These are phyloP conservation scores for Leptonema lineaticorne DNA, from an alignment of 1,140 invertebrate species.

Conservation along the genomic window DNA sequence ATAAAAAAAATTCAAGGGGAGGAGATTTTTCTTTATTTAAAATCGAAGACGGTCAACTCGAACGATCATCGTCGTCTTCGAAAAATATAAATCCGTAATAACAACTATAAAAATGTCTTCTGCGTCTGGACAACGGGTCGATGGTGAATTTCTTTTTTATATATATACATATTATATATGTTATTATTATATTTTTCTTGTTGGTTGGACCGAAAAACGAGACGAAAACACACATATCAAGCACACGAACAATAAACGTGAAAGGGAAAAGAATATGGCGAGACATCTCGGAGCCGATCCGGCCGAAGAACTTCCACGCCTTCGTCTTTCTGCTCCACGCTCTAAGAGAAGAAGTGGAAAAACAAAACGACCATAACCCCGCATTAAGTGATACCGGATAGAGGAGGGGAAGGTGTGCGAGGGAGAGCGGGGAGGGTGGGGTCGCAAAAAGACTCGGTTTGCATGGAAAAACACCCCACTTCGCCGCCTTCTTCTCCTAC, in stretches of 20 bases:
- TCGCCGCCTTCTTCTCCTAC: too few relatives aligned
- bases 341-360: neutral
- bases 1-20: too few relatives aligned
- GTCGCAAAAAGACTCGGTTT: neutral
- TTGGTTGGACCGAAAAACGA: neutral
- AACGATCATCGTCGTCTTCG: neutral
- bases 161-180: too few relatives aligned
- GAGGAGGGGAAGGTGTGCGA: too few relatives aligned
- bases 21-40: too few relatives aligned
- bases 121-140: slow-evolving; percentile 16
- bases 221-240: neutral
- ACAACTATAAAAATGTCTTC: slow-evolving; percentile 27
- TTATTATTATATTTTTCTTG: slow-evolving; percentile 4
- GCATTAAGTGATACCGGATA: neutral
- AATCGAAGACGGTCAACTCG: neutral
- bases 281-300: slow-evolving; percentile 42
- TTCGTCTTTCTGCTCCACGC: slow-evolving; percentile 4
- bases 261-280: slow-evolving; percentile 27
- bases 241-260: neutral
- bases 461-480: neutral
- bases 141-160: slow-evolving; percentile 1
- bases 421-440: too few relatives aligned
- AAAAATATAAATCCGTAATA: slow-evolving; percentile 26
- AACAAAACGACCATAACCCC: slow-evolving; percentile 23
- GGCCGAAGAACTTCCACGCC: neutral